Percentiles rank a stretch among this genome's conserved stretches.
phyloP scores from a whole-genome alignment of 2,113 vertebrate species.

The Apteryx mantelli region DNA sequence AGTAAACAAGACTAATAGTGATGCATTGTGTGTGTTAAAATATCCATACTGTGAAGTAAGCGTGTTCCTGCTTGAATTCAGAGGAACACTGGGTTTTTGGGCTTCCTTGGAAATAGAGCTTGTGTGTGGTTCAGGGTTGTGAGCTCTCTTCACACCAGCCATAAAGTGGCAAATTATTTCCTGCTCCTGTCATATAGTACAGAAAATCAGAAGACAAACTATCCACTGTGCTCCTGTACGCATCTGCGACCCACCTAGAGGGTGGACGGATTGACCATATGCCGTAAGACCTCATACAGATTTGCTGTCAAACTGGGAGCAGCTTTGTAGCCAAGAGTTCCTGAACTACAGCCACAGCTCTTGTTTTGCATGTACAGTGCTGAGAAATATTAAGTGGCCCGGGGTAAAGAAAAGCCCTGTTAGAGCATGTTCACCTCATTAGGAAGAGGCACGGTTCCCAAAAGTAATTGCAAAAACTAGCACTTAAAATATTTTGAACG shows the following conservation, averaged over 20 bases:
- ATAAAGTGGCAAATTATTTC: not conserved
- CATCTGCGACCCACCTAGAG: too few species aligned
- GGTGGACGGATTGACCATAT: too few species aligned
- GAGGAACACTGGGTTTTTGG: not conserved
- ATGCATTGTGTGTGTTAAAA: not conserved
- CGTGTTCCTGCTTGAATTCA: not conserved
- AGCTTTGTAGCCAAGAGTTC: too few species aligned
- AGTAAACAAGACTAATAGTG: not conserved
- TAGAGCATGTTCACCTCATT: not conserved
- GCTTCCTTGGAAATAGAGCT: too few species aligned
- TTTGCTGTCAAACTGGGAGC: too few species aligned
- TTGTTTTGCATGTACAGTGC: not conserved
- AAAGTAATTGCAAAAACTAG: not conserved
- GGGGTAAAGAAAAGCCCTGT: too few species aligned
- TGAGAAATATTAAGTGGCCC: not conserved
- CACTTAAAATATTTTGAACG: not conserved
- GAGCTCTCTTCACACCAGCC: not conserved
- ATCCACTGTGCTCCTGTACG: too few species aligned
- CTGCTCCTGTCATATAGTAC: not conserved
- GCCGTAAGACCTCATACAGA: not conserved
- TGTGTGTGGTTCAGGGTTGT: not conserved
- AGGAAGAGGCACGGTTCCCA: not conserved
- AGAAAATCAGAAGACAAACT: not conserved
- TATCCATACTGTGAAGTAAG: rapidly evolving
- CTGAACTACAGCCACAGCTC: not conserved